Base-by-base conservation (phyloP, 2,797 vertebrate genomes). In the Epinephelus malabaricus region DNA sequence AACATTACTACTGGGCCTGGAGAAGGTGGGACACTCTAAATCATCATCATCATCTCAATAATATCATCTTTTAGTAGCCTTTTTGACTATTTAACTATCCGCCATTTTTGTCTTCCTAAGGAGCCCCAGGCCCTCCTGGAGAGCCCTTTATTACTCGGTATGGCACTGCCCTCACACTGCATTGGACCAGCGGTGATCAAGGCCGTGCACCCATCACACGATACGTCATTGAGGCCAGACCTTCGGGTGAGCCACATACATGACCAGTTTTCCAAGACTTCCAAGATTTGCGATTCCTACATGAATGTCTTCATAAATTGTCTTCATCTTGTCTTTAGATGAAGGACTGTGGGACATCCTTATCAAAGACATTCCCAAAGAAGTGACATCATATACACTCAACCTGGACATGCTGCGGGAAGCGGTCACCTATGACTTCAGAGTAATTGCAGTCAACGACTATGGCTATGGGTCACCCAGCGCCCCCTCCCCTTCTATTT, bases 271-370 rank as follows among this genome's bases (percentile, higher is more conserved):
- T 69, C 21, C 19, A 58, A 1, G 23, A 4, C 8, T 8, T 59
- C 2, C 21, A 21, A 21, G 21, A 17, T 3, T 10, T 13, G 7
- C 21, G 9, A 19, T 67, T 71, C 18, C 2, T 53, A 17, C 15
- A 6, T 47, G 2, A 9, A 19, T 21, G 2, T 38, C 4, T 47
- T 71, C 2, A 38, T 11, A 9, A 54, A 4, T 64, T 19, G 49
- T 69, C 15, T 62, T 62, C 40, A 50, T 72, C 15, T 71, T 69
- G 11, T 11, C 40, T 76, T 51, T 84, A 99, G 98, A 99, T 1
- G 98, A 99, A 89, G 98, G 98, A 17, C 92, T 99, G 43, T 99
- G 98, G 98, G 98, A 99, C 88, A 98, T 99, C 88, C 97, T 99
- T 30, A 98, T 99, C 92, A 99, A 98, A 85, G 98, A 99, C 89